Base-by-base conservation (phyloP, 2,797 vertebrate species). In the Myiotriccus ornatus region DNA sequence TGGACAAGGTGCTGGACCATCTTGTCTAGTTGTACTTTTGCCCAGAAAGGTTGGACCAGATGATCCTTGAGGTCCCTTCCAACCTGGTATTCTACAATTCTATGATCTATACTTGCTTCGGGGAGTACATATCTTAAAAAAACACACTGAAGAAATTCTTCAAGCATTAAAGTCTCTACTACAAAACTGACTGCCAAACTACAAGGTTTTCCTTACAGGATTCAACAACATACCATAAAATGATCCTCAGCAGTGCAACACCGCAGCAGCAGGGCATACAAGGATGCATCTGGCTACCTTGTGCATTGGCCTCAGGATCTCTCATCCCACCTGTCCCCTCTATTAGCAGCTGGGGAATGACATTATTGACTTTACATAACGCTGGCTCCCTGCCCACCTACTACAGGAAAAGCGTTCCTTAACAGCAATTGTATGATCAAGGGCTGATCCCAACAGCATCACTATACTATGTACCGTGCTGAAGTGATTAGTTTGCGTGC, bases 81-180 rank as follows among this genome's bases (percentile, higher is more conserved):
- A 71, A 12, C 7, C 25, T 43, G 10, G 10, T 59, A 41, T 43
- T 73, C 44, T 65, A 20, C 9, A 12, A 44, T 34, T 76, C 41
- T 56, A 3, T 52, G 65, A 46, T 65, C 94, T 93, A 55, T 49
- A 91, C 71, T 84, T 96, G 81, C 76, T 91, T 87, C 47, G 37
- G 46, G 69, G 21, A 47, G 94, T 44, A 75, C 63, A 84, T 76
- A 85, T 96, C 95, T 95, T 95, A 87, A 69, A 81, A 71, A 30
- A 84, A 75, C 12, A 83, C 59, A 84, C 57, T 44, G 35, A 83
- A 92, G 44, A 82, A 20, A 89, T 76, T 49, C 57, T 89, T 92
- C 69, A 82, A 44, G 30, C 49, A 77, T 28, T 84, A 75, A 87
- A 59, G 57, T 50, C 62, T 93, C 34, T 52, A n/a, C 12, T n/a